Percentiles rank a stretch among this genome's conserved stretches.
Evolutionary conservation across 2,113 vertebrate species (phyloP).

Genomic region (Arvicanthis niloticus): DNA sequence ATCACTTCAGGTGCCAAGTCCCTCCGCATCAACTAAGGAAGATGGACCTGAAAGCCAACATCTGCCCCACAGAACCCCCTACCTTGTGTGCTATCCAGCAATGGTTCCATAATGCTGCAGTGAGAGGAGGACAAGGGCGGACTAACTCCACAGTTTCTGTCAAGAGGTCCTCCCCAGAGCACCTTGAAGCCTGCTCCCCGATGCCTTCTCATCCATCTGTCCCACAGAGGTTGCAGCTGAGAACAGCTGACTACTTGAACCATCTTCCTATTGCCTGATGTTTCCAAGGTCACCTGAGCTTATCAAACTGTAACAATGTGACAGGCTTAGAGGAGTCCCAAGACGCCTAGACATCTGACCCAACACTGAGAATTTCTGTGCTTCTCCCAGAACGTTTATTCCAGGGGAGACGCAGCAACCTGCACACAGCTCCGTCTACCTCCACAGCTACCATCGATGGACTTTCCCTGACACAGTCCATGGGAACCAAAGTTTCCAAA

Average conservation of each 20-base stretch:
- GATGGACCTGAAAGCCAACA: not conserved
- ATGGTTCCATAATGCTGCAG: not conserved
- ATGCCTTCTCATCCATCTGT: not conserved
- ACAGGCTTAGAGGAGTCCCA: not conserved
- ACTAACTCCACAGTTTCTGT: no score
- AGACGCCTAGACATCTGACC: not conserved
- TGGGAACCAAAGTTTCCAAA: not conserved
- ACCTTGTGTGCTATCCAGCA: fast-evolving
- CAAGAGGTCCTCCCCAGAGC: not conserved
- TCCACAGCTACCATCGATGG: not conserved
- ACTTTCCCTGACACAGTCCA: slow-evolving; percentile 34
- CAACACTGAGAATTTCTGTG: not conserved
- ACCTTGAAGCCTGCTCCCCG: not conserved
- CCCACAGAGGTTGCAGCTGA: not conserved
- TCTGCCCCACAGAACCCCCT: not conserved
- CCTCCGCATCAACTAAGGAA: slow-evolving; percentile 49
- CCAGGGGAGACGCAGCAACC: slow-evolving; percentile 34
- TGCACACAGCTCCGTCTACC: not conserved
- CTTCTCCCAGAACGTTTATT: slow-evolving; percentile 4
- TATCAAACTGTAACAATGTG: not conserved
- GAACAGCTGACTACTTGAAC: not conserved
- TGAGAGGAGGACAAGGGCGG: fast-evolving
- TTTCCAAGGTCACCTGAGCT: not conserved
- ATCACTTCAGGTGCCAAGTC: slow-evolving; percentile 62
- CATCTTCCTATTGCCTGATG: not conserved